Percentiles rank a stretch among this genome's conserved stretches.
These are phyloP conservation scores for Paratilapia polleni DNA, from an alignment of 2,113 vertebrate species.

Conservation along the genomic window DNA sequence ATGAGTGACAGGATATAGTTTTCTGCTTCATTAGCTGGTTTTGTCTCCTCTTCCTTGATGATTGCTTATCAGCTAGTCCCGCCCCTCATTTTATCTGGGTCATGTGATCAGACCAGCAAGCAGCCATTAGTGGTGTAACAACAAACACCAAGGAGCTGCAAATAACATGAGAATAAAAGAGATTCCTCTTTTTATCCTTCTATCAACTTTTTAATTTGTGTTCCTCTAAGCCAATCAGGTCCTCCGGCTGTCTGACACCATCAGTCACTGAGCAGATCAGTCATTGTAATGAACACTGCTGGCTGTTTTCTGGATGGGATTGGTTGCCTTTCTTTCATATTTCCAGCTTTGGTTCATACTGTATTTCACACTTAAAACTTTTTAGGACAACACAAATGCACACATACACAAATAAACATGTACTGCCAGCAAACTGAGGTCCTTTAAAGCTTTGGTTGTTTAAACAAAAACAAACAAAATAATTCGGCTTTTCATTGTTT, in stretches of 20 bases:
- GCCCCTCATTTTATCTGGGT: neutral
- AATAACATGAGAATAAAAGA: neutral
- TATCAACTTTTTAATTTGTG: neutral
- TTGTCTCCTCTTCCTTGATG: neutral
- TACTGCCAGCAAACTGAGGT: neutral
- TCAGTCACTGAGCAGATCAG: neutral
- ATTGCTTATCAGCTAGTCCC: slow-evolving; percentile 3
- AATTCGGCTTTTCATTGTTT: neutral
- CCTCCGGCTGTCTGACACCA: slow-evolving; percentile 1
- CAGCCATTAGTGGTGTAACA: neutral
- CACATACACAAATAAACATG: neutral
- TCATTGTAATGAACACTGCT: neutral
- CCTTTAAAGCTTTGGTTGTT: neutral
- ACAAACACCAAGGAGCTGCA: neutral
- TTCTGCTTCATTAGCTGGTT: neutral
- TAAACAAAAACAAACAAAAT: neutral
- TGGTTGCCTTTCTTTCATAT: neutral
- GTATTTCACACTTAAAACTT: neutral
- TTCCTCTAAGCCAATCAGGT: slow-evolving; percentile 35
- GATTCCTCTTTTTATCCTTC: too few species aligned
- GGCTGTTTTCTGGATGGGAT: neutral
- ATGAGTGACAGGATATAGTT: neutral
- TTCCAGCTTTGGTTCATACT: neutral
- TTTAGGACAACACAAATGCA: neutral
- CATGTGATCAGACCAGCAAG: slow-evolving; percentile 3